Evolutionary conservation across 2,888 invertebrate genomes (phyloP).

Genomic region (Girardia tigrina): DNA sequence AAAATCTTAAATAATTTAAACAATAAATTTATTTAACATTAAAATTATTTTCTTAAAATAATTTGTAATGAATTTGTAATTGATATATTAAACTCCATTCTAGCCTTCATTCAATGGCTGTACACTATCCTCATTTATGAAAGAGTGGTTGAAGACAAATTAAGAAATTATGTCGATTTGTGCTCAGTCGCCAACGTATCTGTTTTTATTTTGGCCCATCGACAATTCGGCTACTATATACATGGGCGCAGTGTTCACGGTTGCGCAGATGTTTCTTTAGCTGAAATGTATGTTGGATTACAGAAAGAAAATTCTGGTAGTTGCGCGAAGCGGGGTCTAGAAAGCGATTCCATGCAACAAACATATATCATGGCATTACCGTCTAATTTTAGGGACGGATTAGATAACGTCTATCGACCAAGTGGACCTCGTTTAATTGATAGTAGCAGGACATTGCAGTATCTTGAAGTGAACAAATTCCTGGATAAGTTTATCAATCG

Average conservation of each 20-base stretch:
- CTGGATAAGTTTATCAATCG: conserved; percentile 63
- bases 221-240: conserved; percentile 65
- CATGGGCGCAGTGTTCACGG: conserved; percentile 70
- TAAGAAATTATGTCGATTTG: conserved; percentile 66
- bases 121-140: conserved; percentile 57
- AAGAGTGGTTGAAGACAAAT: conserved; percentile 58
- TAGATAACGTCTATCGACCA: conserved; percentile 52
- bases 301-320: conserved; percentile 32
- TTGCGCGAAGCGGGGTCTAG: conserved; percentile 35
- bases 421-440: conserved; percentile 32
- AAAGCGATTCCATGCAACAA: conserved; percentile 56
- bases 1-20: too few species aligned
- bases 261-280: conserved; percentile 65
- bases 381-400: conserved; percentile 56
- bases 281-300: conserved; percentile 39
- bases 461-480: conserved; percentile 61
- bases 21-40: too few species aligned
- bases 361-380: conserved; percentile 63
- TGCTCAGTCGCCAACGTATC: conserved; percentile 69
- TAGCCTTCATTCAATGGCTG: conserved; percentile 54
- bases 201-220: conserved; percentile 59
- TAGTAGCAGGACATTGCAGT: conserved; percentile 50
- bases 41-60: too few species aligned
- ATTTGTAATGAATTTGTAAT: too few species aligned
- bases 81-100: too few species aligned